Base-by-base conservation (phyloP, 2,113 vertebrate genomes). In the Semnopithecus entellus region DNA sequence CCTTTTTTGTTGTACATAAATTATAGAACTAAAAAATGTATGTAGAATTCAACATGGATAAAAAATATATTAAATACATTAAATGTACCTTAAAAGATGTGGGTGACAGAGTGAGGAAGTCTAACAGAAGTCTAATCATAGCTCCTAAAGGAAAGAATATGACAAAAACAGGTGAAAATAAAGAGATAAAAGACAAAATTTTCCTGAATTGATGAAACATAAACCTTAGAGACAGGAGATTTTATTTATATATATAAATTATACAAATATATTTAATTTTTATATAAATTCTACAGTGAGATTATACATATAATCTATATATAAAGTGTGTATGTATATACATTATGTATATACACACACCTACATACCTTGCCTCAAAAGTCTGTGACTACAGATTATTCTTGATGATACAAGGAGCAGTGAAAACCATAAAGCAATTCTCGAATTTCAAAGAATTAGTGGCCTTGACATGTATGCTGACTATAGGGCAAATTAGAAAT, bases 361-460 rank as follows among this genome's bases (percentile, higher is more conserved):
- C 27, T 78, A 83, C 35, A 38, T 85, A 97, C 55, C 75, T 97
- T 84, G 79, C 22, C 55, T 48, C 50, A 45, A 95, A 91, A 75
- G 72, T 61, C 87, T 91, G 5, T 61, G 70, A 96, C 48, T 73
- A 23, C 8, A 64, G 48, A 73, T 48, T 90, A 85, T 97, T 93
- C 86, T 59, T 64, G 76, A 79, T 90, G 35, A 81, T 40, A 72
- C 20, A 75, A 92, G 84, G 57, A 90, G 11, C 81, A 90, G 83
- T 64, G 87, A 64, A 88, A 57, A 87, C 64, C 48, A 76, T 18
- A 95, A 96, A 92, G 23, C 88, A 68, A 96, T 86, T 90, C 94
- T 97, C 81, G 78, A 72, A 91, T 92, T 90, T 90, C 91, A 95
- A 85, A 91, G 68, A 87, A 72, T 79, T 13, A 4, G 66, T 79